Evolutionary conservation across 2,888 invertebrate genomes (phyloP).

Genomic region (Mesorhabditis spiculigera): DNA sequence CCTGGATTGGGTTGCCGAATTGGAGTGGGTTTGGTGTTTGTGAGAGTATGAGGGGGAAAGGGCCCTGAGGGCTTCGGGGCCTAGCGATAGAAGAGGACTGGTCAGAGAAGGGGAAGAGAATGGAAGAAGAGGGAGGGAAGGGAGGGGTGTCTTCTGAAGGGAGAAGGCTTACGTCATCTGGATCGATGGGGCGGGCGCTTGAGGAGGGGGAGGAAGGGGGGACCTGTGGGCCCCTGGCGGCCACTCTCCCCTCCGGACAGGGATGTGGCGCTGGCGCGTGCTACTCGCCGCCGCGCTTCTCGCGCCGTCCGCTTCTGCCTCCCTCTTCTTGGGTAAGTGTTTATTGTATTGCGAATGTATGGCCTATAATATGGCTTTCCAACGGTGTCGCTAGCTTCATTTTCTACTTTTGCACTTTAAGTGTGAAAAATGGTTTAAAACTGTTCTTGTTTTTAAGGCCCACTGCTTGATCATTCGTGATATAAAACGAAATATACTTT

Average conservation of each 20-base stretch:
- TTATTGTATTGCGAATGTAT: neutral
- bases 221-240: neutral
- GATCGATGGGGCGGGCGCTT: neutral
- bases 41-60: too few relatives aligned
- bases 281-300: slow-evolving; percentile 3
- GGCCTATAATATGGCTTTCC: neutral
- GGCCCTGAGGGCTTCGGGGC: too few relatives aligned
- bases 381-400: neutral
- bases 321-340: neutral
- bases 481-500: neutral
- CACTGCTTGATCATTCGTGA: neutral
- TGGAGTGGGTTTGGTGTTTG: too few relatives aligned
- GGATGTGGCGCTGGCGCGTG: slow-evolving; percentile 1
- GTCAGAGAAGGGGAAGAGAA: slow-evolving; percentile 2
- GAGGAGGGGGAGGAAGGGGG: slow-evolving; percentile 4
- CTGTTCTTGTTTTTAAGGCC: too few relatives aligned
- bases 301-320: neutral
- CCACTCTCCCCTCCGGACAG: neutral
- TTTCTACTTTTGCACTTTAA: neutral
- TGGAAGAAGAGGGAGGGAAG: slow-evolving; percentile 2
- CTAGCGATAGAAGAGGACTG: too few relatives aligned
- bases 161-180: neutral
- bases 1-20: too few relatives aligned
- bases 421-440: too few relatives aligned
- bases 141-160: neutral